Conservation (phyloP, 2,797 vertebrate species). For the Micromesistius poutassou region DNA sequence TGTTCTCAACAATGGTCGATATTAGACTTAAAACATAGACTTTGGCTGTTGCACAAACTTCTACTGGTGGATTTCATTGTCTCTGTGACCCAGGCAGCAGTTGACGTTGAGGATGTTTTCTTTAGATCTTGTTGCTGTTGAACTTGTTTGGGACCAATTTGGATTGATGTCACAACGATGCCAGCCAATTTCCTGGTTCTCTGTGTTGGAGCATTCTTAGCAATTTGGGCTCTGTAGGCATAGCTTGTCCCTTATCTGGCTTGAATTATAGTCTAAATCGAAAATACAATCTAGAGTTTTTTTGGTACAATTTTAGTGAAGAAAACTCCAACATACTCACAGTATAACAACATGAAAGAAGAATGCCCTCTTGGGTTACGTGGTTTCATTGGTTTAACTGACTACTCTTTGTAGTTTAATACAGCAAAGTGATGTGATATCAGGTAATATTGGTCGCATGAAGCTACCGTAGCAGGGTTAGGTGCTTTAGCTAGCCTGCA, state of each 20-base stretch:
- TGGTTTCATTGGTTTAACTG: not conserved
- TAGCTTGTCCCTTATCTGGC: not conserved
- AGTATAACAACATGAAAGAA: not conserved
- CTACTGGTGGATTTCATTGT: not conserved
- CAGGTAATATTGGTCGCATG: not conserved
- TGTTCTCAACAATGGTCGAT: not conserved
- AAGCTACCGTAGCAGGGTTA: not conserved
- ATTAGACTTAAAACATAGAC: not conserved
- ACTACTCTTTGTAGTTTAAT: not conserved
- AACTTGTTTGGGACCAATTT: not conserved
- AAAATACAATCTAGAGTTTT: not conserved
- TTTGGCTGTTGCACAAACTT: not conserved
- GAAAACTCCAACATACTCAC: not conserved
- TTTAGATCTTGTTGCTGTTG: not conserved
- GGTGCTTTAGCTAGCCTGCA: slow-evolving; percentile 17
- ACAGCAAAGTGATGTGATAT: not conserved
- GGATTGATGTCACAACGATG: not conserved
- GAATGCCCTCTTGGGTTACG: not conserved
- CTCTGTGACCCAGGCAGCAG: not conserved
- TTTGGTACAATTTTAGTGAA: not conserved
- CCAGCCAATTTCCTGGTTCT: slow-evolving; percentile 1
- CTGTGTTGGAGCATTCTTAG: not conserved
- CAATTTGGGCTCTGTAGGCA: not conserved
- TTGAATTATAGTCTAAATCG: not conserved
- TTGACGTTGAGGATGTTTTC: not conserved